Evolutionary conservation across 37 sponge, comb jelly and placozoan species (phyloP).

Genomic region (Cliona cf. orientalis): DNA sequence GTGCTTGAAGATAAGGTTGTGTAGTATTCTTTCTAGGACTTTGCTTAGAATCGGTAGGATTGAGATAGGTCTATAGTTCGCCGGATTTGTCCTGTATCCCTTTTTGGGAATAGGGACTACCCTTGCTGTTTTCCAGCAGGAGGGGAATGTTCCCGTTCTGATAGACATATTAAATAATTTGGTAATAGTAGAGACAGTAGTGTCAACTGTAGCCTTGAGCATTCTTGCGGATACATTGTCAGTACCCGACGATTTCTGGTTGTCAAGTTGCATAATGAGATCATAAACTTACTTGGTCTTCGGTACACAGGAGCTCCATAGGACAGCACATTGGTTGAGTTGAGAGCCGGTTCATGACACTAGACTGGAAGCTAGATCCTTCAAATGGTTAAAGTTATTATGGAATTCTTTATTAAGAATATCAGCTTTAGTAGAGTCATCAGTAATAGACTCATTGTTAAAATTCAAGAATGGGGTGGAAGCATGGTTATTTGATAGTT

Average conservation of each 20-base stretch:
- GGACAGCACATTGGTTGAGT: neutral
- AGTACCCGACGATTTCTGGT: neutral
- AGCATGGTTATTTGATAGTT: neutral
- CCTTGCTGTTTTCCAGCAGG: neutral
- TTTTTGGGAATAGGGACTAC: slow-evolving; percentile 26
- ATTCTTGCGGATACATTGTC: slow-evolving; percentile 4
- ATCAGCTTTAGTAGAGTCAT: neutral
- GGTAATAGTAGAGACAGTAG: neutral
- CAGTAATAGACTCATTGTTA: neutral
- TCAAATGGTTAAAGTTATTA: neutral
- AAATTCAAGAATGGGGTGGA: neutral
- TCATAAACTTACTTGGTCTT: neutral
- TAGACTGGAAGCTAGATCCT: neutral
- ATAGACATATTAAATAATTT: slow-evolving; percentile 9
- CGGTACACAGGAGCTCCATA: slow-evolving; percentile 10
- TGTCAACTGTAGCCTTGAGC: slow-evolving; percentile 4
- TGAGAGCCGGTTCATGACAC: neutral
- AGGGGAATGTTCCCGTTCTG: neutral
- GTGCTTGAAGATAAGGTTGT: neutral
- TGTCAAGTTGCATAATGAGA: neutral
- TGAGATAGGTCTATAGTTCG: slow-evolving; percentile 32
- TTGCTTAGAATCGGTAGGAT: slow-evolving; percentile 19
- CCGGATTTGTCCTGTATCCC: neutral
- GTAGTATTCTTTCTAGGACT: slow-evolving; percentile 6
- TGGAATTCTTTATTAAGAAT: neutral